Evolutionary conservation across 2,888 invertebrate species (phyloP), one percentile per base, ranked within the genome.

Genomic region (Noctua comes): DNA sequence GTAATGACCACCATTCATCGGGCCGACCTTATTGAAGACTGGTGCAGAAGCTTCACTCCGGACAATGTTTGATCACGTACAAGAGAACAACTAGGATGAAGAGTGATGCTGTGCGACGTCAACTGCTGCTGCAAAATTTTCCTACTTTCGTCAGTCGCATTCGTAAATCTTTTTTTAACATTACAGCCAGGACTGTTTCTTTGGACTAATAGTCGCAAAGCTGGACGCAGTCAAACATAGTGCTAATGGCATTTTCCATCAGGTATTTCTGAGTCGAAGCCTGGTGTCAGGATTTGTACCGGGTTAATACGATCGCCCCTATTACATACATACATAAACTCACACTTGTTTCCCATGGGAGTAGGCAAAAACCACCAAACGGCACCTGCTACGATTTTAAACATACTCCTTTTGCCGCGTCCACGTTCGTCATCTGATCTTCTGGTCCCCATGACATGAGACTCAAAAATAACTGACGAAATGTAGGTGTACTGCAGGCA

Each of bases 1-100:
- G 79, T 84, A 83, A 84, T 79, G 86, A 75, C 74, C 73, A 27
- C 65, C 72, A 74, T 40, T 79, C 84, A 78, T 78, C 83, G 69
- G 40, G n/a, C 18, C 36, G 1, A 16, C n/a, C 54, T 13, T 21
- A 16, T 13, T 21, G 24, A 4, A 57, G 5, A 7, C 36, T 11
- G 5, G 7, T 13, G 4, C 69, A 70, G 79, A 73, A 83, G 73
- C 10, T 51, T 57, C 27, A 77, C 27, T 71, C 13, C 1, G 11
- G 21, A 36, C 62, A 48, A 62, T 43, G 6, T n/a, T n/a, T 1
- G n/a, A 27, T 46, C 27, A 16, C 16, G 21, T 21, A 51, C 18
- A 72, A 62, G 11, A 31, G 10, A 43, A n/a, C 21, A 59, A 16
- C 59, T 16, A 59, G 2, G 16, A 21, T 62, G 10, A 31, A 62